Evolutionary conservation across 2,797 vertebrate species (phyloP), one percentile per base, ranked within the genome.

Genomic region (Protosalanx chinensis): DNA sequence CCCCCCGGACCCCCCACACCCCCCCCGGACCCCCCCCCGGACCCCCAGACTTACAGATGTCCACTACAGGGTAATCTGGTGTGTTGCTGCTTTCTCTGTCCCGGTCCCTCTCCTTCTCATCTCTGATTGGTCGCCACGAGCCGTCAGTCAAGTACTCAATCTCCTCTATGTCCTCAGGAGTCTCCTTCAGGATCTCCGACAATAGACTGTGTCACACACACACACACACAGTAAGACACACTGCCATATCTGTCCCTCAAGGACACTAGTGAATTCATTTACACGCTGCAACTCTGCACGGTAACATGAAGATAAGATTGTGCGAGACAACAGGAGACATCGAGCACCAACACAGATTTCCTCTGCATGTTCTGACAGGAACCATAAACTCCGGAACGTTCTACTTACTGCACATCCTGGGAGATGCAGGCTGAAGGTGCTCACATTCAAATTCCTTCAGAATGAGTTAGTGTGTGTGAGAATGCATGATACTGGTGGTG

Each of bases 71-170:
- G 65, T 95, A 97, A 72, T 97, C 95, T 0, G 96, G 97, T 69
- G 97, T 96, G 92, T 92, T 93, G 90, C 96, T 98, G 71, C 93
- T 89, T 72, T 94, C 93, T 72, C 95, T 90, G 86, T 99, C 97
- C 72, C 89, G 76, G 68, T 99, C 97, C 74, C 88, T 84, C 69
- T 94, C 93, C 80, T 96, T 97, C 4, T 99, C 97, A 0, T 96
- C 95, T 35, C 93, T 92, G 89, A 98, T 96, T 1, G 98, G 95
- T 86, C 92, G 93, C 98, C 98, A 99, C 10, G 97, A 98, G 23
- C 98, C 98, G 0, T 99, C 98, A 4, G 94, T 97, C 86, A 98
- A 84, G 89, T 95, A 99, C 78, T 99, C 97, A 0, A 99, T 98
- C 86, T 99, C 98, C 35, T 98, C 97, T 0, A 96, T 95, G 0